Evolutionary conservation across 1,140 invertebrate genomes (phyloP).

Genomic region (Campoletis sonorensis): DNA sequence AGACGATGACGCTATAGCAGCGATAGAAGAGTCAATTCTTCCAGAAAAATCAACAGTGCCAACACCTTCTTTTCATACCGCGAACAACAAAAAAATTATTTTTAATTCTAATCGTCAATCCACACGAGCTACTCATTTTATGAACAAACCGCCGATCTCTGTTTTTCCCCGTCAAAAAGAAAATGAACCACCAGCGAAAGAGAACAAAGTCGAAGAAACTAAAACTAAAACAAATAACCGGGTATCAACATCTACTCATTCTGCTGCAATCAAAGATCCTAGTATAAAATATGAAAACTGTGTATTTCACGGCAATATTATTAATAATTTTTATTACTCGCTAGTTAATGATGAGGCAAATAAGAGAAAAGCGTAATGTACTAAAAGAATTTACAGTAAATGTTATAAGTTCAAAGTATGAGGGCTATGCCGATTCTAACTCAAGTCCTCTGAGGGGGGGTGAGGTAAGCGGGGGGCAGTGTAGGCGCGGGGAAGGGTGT

Average conservation of each 20-base stretch:
- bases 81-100: slow-evolving; percentile 42
- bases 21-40: slow-evolving; percentile 13
- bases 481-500: no score
- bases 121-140: slow-evolving; percentile 42
- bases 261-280: slow-evolving; percentile 46
- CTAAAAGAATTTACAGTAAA: neutral
- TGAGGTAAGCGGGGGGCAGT: no score
- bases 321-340: slow-evolving; percentile 53
- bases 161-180: slow-evolving; percentile 46
- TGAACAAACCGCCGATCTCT: slow-evolving; percentile 46
- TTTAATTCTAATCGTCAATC: slow-evolving; percentile 38
- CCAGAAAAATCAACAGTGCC: slow-evolving; percentile 1
- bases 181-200: slow-evolving; percentile 52
- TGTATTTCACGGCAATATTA: slow-evolving; percentile 55
- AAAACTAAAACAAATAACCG: slow-evolving; percentile 30
- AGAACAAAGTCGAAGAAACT: slow-evolving; percentile 29
- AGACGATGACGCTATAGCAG: slow-evolving; percentile 20
- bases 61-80: slow-evolving; percentile 21
- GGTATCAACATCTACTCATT: slow-evolving; percentile 39
- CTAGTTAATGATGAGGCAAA: neutral
- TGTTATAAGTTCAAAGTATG: no score
- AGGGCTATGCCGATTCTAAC: no score
- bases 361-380: neutral
- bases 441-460: no score
- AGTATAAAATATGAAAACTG: slow-evolving; percentile 53